Base-by-base conservation (phyloP, 2,888 invertebrate genomes). In the Tachystola acroxantha region DNA sequence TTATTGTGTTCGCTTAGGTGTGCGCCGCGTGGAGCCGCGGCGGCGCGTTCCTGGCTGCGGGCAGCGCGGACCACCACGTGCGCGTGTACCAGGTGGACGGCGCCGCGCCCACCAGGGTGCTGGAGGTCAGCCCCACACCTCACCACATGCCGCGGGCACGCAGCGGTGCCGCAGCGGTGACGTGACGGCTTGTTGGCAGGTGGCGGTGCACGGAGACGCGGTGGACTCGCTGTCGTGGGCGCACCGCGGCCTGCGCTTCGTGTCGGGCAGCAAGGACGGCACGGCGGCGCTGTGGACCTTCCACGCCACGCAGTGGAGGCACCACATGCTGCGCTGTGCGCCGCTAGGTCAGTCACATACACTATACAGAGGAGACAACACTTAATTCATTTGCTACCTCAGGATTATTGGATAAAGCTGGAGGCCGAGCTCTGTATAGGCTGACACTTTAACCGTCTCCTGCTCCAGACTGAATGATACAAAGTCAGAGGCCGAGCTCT, bases 161-260 rank as follows among this genome's bases (percentile, higher is more conserved):
- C 22, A 9, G 6, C 22, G 22, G 4, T 19, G 19, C 22, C n/a
- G 24, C n/a, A n/a, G 24, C n/a, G 12, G 5, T 11, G 27, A 7
- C 7, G 11, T 2, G 27, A 11, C 12, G 32, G 60, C 92, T 81
- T 32, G 43, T 2, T 5, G 13, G 12, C 11, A 46, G 36, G 92
- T 94, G 45, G 92, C 94, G 45, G 92, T 91, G n/a, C 97, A 97
- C 69, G 87, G 89, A 1, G 98, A 98, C 76, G 92, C 96, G 1
- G 98, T 99, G 14, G 98, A 99, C 85, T 96, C 96, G 37, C 94
- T 99, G 35, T 94, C 96, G 57, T 99, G 99, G 96, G 94, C 97
- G 26, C 96, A 97, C 74, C 88, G 89, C 27, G 95, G 95, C 0
- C 88, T 97, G 36, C 89, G 93, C 44, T 98, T 99, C 76, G 92